Base-by-base conservation (phyloP, 2,797 vertebrate species). In the Nyctibius grandis region DNA sequence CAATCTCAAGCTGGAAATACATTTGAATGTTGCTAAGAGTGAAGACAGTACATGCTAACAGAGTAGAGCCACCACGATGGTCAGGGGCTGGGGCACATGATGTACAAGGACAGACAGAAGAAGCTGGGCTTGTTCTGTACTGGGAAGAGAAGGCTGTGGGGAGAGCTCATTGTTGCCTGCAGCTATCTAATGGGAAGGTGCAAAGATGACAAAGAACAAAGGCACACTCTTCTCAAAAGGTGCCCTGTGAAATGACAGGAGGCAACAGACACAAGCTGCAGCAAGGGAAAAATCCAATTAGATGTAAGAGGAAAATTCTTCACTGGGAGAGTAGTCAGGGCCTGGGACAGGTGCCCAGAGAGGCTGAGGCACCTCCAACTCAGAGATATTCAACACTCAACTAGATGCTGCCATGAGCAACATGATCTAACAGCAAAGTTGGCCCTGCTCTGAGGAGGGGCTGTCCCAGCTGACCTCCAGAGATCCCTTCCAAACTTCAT, bases 231-330 rank as follows among this genome's bases (percentile, higher is more conserved):
- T 65, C 73, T 78, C 53, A 78, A 25, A 90, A 64, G 33, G 17
- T 22, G 22, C n/a, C n/a, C 51, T 42, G 53, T 70, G 88, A 88
- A 89, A 63, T 3, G 13, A 54, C 22, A 67, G 28, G 40, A 83
- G 33, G 54, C 51, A 83, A 88, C 9, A 82, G 47, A 88, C 19
- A 83, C 22, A 69, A 78, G 68, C 14, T 57, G 31, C 25, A 70
- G 44, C 65, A 74, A 76, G 33, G 59, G 63, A 85, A 91, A 93
- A 87, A 65, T 82, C 21, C 74, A 54, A 19, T 51, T 38, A 72
- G 21, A 75, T 23, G 9, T 18, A 73, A 40, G 54, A 84, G 48
- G 61, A 72, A 94, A 82, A 76, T 40, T 89, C 23, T 79, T 56
- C 0, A 0, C 45, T 1, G 1, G 33, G 28, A 53, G 28, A 91